Base-by-base conservation (phyloP, 2,113 vertebrate genomes). In the Morone saxatilis region DNA sequence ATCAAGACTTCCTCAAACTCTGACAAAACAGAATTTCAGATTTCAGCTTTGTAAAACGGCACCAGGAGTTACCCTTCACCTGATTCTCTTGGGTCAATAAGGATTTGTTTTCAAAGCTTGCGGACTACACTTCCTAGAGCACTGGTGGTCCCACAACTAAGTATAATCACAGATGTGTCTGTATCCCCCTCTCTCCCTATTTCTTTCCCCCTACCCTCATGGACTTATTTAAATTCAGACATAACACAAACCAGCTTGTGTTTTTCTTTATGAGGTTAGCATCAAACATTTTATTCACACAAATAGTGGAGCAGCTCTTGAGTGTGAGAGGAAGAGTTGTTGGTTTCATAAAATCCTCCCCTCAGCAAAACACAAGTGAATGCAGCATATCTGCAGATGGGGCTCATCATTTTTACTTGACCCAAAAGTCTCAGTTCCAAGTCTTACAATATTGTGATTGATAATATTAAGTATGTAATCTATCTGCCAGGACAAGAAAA, bases 121-220 rank as follows among this genome's bases (percentile, higher is more conserved):
- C 11, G 53, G 86, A 81, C 66, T 83, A 60, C 72, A 89, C 80
- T 91, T 94, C 87, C 92, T 90, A 43, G 38, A 85, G 59, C 68
- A 50, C 70, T 90, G 92, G 92, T 94, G 93, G 93, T 93, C 93
- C 77, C 2, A 11, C 47, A 50, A 60, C 66, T 87, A 77, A 95
- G 87, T 89, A 71, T 63, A 89, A 93, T 88, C 90, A 86, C 93
- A 95, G 93, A 94, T 93, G 93, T 90, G 20, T 41, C 36, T 68
- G 38, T 7, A 22, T 50, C 78, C 48, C 13, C 38, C 51, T 9
- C 36, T 41, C 59, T 57, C 56, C 5, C 31, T 54, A 19, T 56
- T 12, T 72, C 22, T 80, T 38, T 57, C 50, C 51, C 14, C 67
- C 43, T 67, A 13, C 45, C 16, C 5, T 75, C 9, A 16, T 11